Evolutionary conservation across 2,888 invertebrate genomes (phyloP).

Genomic region (Seira sanloemensis): DNA sequence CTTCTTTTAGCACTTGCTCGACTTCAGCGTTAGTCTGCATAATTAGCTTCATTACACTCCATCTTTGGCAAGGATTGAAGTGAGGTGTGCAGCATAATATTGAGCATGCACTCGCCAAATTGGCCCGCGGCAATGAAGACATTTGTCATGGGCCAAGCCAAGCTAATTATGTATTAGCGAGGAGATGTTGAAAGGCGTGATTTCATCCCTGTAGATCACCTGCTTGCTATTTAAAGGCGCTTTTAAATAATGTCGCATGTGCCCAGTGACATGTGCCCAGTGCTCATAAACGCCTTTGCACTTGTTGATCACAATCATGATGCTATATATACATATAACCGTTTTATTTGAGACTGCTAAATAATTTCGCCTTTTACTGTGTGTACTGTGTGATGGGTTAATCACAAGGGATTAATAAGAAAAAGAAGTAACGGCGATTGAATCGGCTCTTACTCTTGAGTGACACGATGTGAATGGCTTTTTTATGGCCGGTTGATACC

Average conservation of each 20-base stretch:
- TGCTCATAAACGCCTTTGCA: no score
- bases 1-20: slow-evolving; percentile 5
- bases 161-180: slow-evolving; percentile 24
- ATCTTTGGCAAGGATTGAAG: slow-evolving; percentile 8
- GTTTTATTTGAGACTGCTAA: no score
- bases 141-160: slow-evolving; percentile 56
- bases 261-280: no score
- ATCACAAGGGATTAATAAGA: no score
- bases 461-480: neutral
- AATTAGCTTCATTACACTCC: neutral
- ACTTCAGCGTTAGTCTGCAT: neutral
- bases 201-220: slow-evolving; percentile 18
- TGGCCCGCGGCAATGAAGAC: slow-evolving; percentile 54
- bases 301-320: no score
- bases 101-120: slow-evolving; percentile 13
- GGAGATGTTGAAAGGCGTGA: slow-evolving; percentile 65
- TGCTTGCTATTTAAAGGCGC: no score
- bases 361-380: no score
- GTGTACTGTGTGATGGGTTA: no score
- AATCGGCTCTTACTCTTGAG: no score
- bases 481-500: neutral
- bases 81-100: slow-evolving; percentile 7
- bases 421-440: no score
- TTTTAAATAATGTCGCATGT: no score
- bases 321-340: no score